A percentile compares a stretch with the other conserved stretches of the same genome.
Evolutionary conservation across 1,140 invertebrate species (phyloP).

Genomic region (Drosophila orosa): DNA sequence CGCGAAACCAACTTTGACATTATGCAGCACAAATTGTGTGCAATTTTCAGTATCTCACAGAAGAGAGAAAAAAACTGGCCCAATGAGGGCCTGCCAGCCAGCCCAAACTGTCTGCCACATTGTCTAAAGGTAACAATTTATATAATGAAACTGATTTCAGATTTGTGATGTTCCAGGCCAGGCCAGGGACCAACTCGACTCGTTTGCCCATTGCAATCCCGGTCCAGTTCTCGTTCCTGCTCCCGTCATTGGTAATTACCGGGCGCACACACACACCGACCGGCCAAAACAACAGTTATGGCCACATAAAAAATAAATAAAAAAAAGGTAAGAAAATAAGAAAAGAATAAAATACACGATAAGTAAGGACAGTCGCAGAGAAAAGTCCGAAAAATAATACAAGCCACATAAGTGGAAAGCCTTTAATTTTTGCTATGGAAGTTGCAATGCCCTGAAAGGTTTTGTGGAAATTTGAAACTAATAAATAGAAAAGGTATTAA

Average conservation of each 20-base stretch:
- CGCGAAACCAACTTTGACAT: slow-evolving; percentile 72
- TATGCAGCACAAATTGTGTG: slow-evolving; percentile 74
- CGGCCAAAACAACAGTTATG: slow-evolving; percentile 69
- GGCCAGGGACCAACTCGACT: slow-evolving; percentile 37
- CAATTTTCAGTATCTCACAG: slow-evolving; percentile 22
- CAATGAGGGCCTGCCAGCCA: slow-evolving; percentile 40
- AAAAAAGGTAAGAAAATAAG: slow-evolving; percentile 13
- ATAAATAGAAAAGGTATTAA: too few species aligned
- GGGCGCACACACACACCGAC: slow-evolving; percentile 21
- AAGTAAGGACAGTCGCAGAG: slow-evolving; percentile 8
- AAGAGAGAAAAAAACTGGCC: slow-evolving; percentile 30
- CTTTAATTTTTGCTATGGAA: neutral
- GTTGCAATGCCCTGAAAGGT: neutral
- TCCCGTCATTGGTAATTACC: slow-evolving; percentile 48
- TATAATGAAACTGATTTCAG: slow-evolving; percentile 82
- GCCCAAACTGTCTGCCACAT: slow-evolving; percentile 68
- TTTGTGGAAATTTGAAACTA: too few species aligned
- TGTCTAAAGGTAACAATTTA: slow-evolving; percentile 80
- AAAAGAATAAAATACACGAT: slow-evolving; percentile 10
- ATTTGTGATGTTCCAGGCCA: slow-evolving; percentile 65
- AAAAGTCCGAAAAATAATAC: slow-evolving; percentile 22
- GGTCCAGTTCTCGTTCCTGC: slow-evolving; percentile 36
- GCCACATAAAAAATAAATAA: slow-evolving; percentile 31
- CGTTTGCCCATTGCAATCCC: slow-evolving; percentile 21
- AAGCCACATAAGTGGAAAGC: slow-evolving; percentile 17